Conservation (phyloP, 2,797 vertebrate genomes). For the Eupleurogrammus muticus region DNA sequence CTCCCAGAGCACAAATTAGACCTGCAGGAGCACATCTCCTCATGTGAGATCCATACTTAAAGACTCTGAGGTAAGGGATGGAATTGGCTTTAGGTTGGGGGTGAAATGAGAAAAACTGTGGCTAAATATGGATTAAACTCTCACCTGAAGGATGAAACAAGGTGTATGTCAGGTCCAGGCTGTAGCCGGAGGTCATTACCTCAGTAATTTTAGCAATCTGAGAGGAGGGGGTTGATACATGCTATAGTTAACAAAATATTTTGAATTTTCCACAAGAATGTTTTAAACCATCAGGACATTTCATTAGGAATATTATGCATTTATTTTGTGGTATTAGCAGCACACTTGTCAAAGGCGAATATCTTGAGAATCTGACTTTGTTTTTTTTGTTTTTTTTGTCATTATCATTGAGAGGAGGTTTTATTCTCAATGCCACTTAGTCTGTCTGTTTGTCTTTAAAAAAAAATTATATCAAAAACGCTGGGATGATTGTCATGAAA, state of each 20-base stretch:
- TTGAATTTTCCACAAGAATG: too few relatives aligned
- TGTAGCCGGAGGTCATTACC: background rate
- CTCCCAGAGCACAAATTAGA: slow-evolving; percentile 72
- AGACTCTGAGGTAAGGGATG: slow-evolving; percentile 6
- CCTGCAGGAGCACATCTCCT: slow-evolving; percentile 47
- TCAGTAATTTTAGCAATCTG: background rate
- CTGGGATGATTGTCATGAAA: too few relatives aligned
- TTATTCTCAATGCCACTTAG: too few relatives aligned
- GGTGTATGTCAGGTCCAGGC: background rate
- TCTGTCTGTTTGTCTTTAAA: too few relatives aligned
- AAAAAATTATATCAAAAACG: too few relatives aligned
- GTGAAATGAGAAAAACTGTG: background rate
- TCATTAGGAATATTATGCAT: background rate
- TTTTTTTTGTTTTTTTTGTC: too few relatives aligned
- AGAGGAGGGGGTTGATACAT: background rate
- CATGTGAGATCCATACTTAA: slow-evolving; percentile 23
- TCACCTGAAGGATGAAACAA: background rate
- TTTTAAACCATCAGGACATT: background rate
- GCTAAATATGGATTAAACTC: background rate
- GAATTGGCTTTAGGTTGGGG: background rate
- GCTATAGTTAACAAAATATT: too few relatives aligned
- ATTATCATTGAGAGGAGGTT: too few relatives aligned
- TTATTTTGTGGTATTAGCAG: background rate
- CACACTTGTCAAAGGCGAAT: too few relatives aligned
- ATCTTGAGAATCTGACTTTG: too few relatives aligned